Percentiles rank a stretch among this genome's conserved stretches.
phyloP scores from a whole-genome alignment of 2,797 vertebrate species.

The Enteromius anoplus region DNA sequence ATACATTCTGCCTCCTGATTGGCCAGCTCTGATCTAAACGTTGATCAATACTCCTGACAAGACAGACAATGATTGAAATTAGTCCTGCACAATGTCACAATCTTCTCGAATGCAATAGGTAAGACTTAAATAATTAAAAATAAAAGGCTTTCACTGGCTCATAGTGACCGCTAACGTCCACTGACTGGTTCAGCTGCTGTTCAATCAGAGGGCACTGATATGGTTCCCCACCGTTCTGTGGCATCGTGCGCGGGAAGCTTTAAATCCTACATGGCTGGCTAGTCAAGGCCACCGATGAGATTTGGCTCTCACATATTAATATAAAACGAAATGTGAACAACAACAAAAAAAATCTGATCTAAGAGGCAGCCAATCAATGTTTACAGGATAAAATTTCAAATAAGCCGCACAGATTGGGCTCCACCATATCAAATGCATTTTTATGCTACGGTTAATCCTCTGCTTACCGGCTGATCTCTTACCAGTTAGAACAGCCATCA shows the following conservation, averaged over 20 bases:
- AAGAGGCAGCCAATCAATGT: constrained; percentile 49
- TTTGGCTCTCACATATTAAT: constrained; percentile 34
- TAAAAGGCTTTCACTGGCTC: constrained; percentile 48
- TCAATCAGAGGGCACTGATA: constrained; percentile 47
- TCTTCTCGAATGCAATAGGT: constrained; percentile 43
- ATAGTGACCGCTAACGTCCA: constrained; percentile 35
- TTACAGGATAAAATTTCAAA: constrained; percentile 43
- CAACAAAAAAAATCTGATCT: constrained; percentile 3
- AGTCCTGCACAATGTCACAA: constrained; percentile 49
- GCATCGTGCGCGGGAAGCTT: constrained; percentile 14
- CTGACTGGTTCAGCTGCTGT: constrained; percentile 38
- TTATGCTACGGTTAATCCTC: constrained; percentile 52
- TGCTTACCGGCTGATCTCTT: constrained; percentile 41
- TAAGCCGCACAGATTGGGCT: constrained; percentile 41
- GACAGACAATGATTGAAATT: constrained; percentile 48
- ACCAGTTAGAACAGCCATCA: constrained; percentile 33
- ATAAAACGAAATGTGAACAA: not conserved
- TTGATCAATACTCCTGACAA: constrained; percentile 35
- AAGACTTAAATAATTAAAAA: constrained; percentile 48
- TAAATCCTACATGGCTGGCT: constrained; percentile 51
- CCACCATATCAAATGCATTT: constrained; percentile 37
- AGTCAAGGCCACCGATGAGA: constrained; percentile 49
- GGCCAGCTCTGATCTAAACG: constrained; percentile 44
- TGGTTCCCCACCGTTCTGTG: constrained; percentile 31
- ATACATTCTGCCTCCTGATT: constrained; percentile 39